A percentile compares a stretch with the other conserved stretches of the same genome.
phyloP scores from a whole-genome alignment of 2,113 vertebrate species.

The Empidonax alnorum region DNA sequence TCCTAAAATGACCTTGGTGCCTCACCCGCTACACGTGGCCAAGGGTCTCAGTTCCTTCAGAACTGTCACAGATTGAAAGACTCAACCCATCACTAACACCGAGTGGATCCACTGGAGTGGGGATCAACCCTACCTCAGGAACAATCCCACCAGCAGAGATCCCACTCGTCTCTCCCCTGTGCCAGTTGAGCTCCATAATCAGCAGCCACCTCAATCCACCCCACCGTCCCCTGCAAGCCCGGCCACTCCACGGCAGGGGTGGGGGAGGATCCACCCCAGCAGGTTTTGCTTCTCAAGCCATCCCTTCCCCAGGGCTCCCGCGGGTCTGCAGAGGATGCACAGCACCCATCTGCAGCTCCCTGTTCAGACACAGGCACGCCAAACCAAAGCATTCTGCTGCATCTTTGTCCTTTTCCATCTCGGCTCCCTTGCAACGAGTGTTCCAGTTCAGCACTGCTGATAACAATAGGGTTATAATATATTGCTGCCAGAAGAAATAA shows the following conservation, averaged over 20 bases:
- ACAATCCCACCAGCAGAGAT: background rate
- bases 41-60: background rate
- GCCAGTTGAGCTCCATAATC: background rate
- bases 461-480: background rate
- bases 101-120: background rate
- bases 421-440: background rate
- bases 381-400: background rate
- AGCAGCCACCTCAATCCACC: background rate
- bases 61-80: background rate
- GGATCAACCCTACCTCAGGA: background rate
- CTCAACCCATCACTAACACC: fast-evolving
- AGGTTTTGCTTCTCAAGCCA: background rate
- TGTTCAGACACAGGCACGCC: too few relatives aligned
- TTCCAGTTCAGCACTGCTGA: background rate
- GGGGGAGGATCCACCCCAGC: background rate
- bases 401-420: background rate
- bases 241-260: fast-evolving
- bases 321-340: background rate
- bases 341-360: background rate
- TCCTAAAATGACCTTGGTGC: too few relatives aligned
- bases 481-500: background rate
- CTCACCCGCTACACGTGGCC: fast-evolving
- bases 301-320: background rate
- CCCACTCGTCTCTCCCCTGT: fast-evolving
- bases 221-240: background rate